Evolutionary conservation across 2,113 vertebrate species (phyloP).

Genomic region (Hyperopisus bebe): DNA sequence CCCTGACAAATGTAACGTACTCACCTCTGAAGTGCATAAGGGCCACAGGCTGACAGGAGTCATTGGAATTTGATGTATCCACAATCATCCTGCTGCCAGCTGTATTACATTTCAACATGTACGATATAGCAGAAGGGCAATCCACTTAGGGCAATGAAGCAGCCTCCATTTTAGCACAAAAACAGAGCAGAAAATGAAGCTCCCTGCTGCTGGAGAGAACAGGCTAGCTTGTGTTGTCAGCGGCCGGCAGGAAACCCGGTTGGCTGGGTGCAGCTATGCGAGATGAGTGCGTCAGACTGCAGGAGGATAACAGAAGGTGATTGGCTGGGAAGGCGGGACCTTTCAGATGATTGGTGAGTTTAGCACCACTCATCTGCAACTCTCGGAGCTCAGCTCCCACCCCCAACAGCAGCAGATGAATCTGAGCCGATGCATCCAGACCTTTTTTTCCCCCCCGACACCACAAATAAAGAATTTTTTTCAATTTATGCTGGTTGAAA

Average conservation of each 20-base stretch:
- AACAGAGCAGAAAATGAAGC: constrained; percentile 86
- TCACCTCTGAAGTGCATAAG: constrained; percentile 96
- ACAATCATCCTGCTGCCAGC: constrained; percentile 85
- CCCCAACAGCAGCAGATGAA: constrained; percentile 8
- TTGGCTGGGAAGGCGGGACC: constrained; percentile 60
- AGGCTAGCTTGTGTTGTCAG: constrained; percentile 87
- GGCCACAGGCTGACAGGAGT: constrained; percentile 89
- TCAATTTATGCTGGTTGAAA: constrained; percentile 3
- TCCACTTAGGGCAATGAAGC: constrained; percentile 77
- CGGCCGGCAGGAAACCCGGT: constrained; percentile 55
- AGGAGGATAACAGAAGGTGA: constrained; percentile 62
- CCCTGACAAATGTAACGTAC: constrained; percentile 45
- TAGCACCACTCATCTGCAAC: constrained; percentile 34
- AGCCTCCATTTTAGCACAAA: constrained; percentile 96
- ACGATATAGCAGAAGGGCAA: constrained; percentile 62
- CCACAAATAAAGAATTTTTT: constrained; percentile 1
- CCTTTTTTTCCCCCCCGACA: background rate
- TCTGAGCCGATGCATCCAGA: constrained; percentile 6
- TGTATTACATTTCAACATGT: constrained; percentile 94
- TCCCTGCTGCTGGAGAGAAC: constrained; percentile 97
- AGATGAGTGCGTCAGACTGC: constrained; percentile 69
- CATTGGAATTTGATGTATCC: constrained; percentile 81
- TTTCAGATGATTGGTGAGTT: constrained; percentile 44
- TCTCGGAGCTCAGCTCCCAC: constrained; percentile 40
- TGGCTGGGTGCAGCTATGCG: constrained; percentile 73